Evolutionary conservation across 2,797 vertebrate genomes (phyloP).

Genomic region (Platalea minor): DNA sequence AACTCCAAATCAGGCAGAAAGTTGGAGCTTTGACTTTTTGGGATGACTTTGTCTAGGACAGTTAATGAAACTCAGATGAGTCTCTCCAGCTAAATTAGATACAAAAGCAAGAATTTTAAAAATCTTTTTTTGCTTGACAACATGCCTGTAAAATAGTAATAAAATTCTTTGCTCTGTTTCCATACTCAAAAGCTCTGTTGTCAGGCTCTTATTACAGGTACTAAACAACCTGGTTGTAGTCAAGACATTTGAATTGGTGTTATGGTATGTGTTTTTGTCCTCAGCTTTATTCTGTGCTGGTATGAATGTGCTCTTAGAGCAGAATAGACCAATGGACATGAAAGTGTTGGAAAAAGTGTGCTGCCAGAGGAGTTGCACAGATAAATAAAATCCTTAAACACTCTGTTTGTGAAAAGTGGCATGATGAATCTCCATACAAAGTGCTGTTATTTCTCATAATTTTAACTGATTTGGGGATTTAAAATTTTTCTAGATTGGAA

Average conservation of each 20-base stretch:
- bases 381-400: not conserved
- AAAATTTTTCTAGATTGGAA: not conserved
- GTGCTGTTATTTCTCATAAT: not conserved
- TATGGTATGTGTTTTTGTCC: not conserved
- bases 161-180: not conserved
- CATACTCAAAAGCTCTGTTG: not conserved
- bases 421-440: not conserved
- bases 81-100: not conserved
- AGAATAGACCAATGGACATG: not conserved
- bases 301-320: not conserved
- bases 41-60: not conserved
- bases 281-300: not conserved
- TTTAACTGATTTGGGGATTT: not conserved
- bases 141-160: not conserved
- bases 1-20: not conserved
- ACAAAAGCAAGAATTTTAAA: not conserved
- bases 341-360: not conserved
- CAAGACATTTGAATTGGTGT: not conserved
- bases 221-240: not conserved
- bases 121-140: not conserved
- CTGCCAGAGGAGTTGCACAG: not conserved
- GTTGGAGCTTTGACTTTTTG: constrained; percentile 5
- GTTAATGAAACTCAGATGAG: not conserved
- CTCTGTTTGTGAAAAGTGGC: not conserved
- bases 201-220: not conserved